Base-by-base conservation (phyloP, 1,140 invertebrate species). In the Neodiprion lecontei region DNA sequence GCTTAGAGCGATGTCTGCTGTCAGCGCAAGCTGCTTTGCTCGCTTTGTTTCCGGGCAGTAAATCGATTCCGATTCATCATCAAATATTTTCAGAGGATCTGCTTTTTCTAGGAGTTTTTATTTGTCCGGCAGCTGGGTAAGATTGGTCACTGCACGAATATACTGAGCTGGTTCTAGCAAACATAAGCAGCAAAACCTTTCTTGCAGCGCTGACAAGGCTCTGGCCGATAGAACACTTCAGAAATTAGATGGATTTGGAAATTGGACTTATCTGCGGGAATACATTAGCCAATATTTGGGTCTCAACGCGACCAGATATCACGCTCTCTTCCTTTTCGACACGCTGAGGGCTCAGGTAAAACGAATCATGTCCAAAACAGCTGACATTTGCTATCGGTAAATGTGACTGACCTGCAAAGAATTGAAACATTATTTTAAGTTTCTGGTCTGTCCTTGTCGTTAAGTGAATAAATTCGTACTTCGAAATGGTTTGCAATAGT, bases 271-370 rank as follows among this genome's bases (percentile, higher is more conserved):
- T 11, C 53, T 61, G 53, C 53, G 53, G 1, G 53, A 61, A 61
- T 61, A 61, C n/a, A 2, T 61, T 8, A 61, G 11, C n/a, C 11
- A n/a, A 61, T 8, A 61, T 61, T 61, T 61, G 53, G 53, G 53
- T n/a, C 53, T 61, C 11, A 61, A 61, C 8, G 53, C 53, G 11
- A 61, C 53, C n/a, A 61, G 53, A 61, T 61, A 61, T 61, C 53
- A 61, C n/a, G 53, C 53, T 12, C 8, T 61, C n/a, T 4, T 61
- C 2, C 53, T 61, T 61, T n/a, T 4, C 53, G 11, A 61, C 11
- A 61, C 53, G n/a, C 53, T 61, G 53, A 61, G 1, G 53, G 53
- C 53, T 61, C 53, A 61, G 53, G 53, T 61, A 61, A 61, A 61
- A 5, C 17, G 17, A 21, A 21, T 21, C 17, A 0, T 21, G 17